Evolutionary conservation across 2,797 vertebrate genomes (phyloP).

Genomic region (Ceryle rudis): DNA sequence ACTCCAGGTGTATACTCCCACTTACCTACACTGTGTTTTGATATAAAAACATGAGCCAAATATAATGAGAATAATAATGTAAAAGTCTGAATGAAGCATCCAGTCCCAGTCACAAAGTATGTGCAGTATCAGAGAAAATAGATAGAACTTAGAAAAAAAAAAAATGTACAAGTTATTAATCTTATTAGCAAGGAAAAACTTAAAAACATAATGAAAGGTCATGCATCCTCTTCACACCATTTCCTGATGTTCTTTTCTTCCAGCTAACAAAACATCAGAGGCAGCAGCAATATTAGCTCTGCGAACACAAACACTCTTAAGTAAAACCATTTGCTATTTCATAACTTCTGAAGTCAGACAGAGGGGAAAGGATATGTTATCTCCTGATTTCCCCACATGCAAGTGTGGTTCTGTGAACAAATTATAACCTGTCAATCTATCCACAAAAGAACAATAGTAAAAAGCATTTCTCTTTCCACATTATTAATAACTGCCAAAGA

Average conservation of each 20-base stretch:
- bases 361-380: neutral
- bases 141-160: neutral
- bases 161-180: neutral
- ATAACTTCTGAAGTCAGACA: neutral
- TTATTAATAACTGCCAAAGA: neutral
- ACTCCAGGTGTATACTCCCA: neutral
- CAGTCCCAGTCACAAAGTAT: neutral
- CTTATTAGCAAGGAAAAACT: neutral
- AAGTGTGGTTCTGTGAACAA: neutral
- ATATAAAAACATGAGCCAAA: neutral
- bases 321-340: slow-evolving; percentile 11
- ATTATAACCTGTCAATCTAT: neutral
- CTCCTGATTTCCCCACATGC: neutral
- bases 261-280: neutral
- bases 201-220: neutral
- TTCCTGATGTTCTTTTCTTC: neutral
- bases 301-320: neutral
- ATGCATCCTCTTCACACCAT: neutral
- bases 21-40: neutral
- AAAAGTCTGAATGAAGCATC: neutral
- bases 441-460: neutral
- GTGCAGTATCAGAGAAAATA: neutral
- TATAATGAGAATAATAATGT: neutral
- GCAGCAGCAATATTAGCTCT: neutral
- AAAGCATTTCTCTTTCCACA: neutral